Evolutionary conservation across 2,888 invertebrate species (phyloP).

Genomic region (Chymomyza amoena): DNA sequence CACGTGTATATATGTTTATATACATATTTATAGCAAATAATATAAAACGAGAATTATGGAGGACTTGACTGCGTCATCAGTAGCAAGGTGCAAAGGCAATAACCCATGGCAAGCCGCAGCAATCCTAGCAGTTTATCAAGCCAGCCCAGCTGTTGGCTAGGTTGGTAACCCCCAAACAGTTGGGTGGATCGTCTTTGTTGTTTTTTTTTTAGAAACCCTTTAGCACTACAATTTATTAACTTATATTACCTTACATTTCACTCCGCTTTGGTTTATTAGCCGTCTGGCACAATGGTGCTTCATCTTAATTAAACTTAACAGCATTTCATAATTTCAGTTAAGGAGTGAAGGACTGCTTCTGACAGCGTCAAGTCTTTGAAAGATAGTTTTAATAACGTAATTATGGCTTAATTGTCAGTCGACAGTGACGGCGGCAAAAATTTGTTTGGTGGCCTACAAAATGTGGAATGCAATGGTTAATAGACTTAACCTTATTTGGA

Average conservation of each 20-base stretch:
- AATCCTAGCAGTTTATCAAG: constrained; percentile 54
- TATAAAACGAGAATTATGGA: constrained; percentile 27
- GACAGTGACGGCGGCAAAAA: neutral
- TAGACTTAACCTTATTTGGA: no score
- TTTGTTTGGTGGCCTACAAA: no score
- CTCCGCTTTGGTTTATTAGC: neutral
- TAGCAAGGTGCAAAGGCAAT: constrained; percentile 23
- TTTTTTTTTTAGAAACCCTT: neutral
- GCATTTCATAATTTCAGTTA: constrained; percentile 35
- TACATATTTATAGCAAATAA: constrained; percentile 1
- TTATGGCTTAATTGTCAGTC: constrained; percentile 42
- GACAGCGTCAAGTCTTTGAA: constrained; percentile 20
- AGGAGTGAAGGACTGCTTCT: constrained; percentile 8
- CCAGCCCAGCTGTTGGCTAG: constrained; percentile 54
- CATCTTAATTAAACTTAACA: constrained; percentile 49
- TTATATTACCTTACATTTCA: constrained; percentile 34
- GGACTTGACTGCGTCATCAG: constrained; percentile 52
- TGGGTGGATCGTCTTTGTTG: neutral
- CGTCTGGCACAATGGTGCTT: neutral
- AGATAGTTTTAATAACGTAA: constrained; percentile 39
- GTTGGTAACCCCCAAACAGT: constrained; percentile 9
- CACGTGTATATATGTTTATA: neutral
- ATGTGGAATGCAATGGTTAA: no score
- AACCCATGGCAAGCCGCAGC: constrained; percentile 31
- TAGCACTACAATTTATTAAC: constrained; percentile 42